Base-by-base conservation (phyloP, 2,888 invertebrate genomes). In the Pomacea canaliculata region DNA sequence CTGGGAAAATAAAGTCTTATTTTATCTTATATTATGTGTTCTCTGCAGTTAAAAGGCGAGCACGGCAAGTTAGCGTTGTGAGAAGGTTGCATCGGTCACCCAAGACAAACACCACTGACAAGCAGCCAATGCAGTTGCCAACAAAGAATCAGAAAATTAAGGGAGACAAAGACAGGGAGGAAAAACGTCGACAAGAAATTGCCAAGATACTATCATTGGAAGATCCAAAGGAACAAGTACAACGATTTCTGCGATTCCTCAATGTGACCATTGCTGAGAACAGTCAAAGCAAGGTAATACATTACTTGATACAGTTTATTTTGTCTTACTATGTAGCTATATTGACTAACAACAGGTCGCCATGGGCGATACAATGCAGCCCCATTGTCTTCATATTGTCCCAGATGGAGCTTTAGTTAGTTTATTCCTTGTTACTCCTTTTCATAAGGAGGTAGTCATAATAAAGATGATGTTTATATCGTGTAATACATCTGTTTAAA, bases 181-280 rank as follows among this genome's bases (percentile, higher is more conserved):
- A 82, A 27, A 81, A 77, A 19, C 80, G 85, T 71, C 82, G 80
- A 49, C 75, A 83, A 70, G 85, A 85, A 80, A 84, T 86, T 18
- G 81, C 83, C 73, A 81, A 79, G 65, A 87, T 88, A 13, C 75
- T 87, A 46, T 83, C 84, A 1, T 59, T 88, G 37, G 83, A 85
- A 69, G 85, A 87, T 78, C 84, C 85, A 7, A 76, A 83, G 49
- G 86, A 87, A 65, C 86, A 87, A 73, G 82, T 84, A 18, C 72
- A 82, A n/a, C 77, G 85, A 62, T 85, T 88, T 71, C 73, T 87
- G 46, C 80, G 81, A 18, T 73, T 84, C 12, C 73, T 85, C 19
- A 80, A 60, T 18, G n/a, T 13, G 18, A 27, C 27, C 16, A 71
- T 62, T 62, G 62, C 27, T 62, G 37, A 18, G 18, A 56, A 56